Conservation (phyloP, 2,888 invertebrate genomes). For the Dynastes grantii region DNA sequence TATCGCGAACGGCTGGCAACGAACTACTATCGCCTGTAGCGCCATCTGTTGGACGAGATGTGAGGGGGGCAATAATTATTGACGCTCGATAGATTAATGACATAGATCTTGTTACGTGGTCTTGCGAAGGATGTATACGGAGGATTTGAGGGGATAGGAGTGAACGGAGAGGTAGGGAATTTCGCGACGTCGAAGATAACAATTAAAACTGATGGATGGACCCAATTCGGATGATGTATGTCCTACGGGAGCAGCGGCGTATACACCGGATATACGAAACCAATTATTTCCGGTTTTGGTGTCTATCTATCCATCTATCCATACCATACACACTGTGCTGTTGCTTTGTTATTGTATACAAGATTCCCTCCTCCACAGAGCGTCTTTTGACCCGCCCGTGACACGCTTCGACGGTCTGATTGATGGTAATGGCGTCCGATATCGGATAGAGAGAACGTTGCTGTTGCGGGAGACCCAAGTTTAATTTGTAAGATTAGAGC, state of each 20-base stretch:
- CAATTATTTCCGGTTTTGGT: constrained; percentile 52
- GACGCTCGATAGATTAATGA: constrained; percentile 48
- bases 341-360: constrained; percentile 27
- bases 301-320: not conserved
- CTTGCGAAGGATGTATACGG: not conserved
- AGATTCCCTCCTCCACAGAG: not conserved
- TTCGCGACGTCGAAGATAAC: constrained; percentile 46
- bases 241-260: constrained; percentile 3
- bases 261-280: constrained; percentile 53
- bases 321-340: not conserved
- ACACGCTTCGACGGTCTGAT: constrained; percentile 16
- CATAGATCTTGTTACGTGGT: constrained; percentile 35
- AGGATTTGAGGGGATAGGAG: not conserved
- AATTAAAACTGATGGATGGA: constrained; percentile 52
- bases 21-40: not conserved
- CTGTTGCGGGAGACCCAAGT: constrained; percentile 23
- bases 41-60: constrained; percentile 16
- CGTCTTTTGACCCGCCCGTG: constrained; percentile 28
- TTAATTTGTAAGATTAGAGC: constrained; percentile 23
- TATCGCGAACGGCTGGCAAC: not conserved
- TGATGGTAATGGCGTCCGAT: constrained; percentile 27
- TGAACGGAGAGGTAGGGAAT: not conserved
- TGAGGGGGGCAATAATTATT: not conserved
- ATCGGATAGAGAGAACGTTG: constrained; percentile 7
- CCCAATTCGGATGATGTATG: constrained; percentile 47